Conservation (phyloP, 2,888 invertebrate species). For the Drosophila maculinotata region DNA sequence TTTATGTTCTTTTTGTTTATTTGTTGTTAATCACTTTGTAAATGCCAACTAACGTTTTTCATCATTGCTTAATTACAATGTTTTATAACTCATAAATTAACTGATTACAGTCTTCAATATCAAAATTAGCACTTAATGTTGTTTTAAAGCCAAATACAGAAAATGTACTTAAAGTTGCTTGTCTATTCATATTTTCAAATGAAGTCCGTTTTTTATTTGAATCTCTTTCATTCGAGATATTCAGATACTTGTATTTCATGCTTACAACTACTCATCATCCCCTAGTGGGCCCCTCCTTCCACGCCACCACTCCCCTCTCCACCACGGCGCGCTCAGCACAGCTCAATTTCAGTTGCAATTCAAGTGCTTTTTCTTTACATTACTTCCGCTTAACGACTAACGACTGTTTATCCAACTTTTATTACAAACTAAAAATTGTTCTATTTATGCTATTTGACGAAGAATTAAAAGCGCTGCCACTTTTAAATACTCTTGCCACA, state of each 20-base stretch:
- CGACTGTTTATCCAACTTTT: constrained; percentile 48
- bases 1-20: too few species aligned
- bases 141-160: too few species aligned
- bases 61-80: too few species aligned
- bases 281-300: background rate
- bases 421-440: constrained; percentile 23
- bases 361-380: constrained; percentile 42
- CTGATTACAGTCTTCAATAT: too few species aligned
- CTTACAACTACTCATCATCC: background rate
- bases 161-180: too few species aligned
- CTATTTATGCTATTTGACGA: constrained; percentile 17
- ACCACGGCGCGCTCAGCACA: background rate
- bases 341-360: constrained; percentile 36
- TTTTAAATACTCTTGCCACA: background rate
- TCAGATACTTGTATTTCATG: background rate
- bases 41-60: too few species aligned
- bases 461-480: constrained; percentile 6
- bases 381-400: constrained; percentile 27
- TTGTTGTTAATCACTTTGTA: too few species aligned
- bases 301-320: background rate
- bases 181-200: too few species aligned
- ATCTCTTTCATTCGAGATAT: background rate
- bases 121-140: too few species aligned
- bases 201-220: too few species aligned
- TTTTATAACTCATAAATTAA: too few species aligned